Conservation (phyloP, 2,797 vertebrate genomes). For the Gymnothorax reevesii region DNA sequence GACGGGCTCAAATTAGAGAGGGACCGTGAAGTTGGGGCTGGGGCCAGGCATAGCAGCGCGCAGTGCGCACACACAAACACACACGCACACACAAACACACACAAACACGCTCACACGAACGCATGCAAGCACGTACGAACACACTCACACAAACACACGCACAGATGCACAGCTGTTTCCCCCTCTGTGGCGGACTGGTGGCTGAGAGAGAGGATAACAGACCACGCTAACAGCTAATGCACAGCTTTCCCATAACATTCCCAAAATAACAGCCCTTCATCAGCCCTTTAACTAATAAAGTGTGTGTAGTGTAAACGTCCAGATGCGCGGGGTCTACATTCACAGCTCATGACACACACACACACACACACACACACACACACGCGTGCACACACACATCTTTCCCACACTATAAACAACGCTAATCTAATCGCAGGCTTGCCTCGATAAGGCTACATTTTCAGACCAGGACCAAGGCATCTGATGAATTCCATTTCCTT, state of each 20-base stretch:
- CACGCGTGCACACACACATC: not conserved
- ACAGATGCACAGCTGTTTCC: not conserved
- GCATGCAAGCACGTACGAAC: not conserved
- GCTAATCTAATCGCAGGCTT: not conserved
- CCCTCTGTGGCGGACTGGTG: too few species aligned
- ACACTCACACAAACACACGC: not conserved
- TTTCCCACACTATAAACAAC: not conserved
- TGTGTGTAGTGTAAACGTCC: too few species aligned
- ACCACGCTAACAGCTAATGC: too few species aligned
- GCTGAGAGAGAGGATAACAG: too few species aligned
- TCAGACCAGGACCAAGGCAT: not conserved
- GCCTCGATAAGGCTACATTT: constrained; percentile 6
- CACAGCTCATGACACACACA: not conserved
- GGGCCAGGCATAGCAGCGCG: not conserved
- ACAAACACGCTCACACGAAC: not conserved
- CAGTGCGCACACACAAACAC: not conserved
- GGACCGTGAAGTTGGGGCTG: not conserved
- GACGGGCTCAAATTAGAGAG: not conserved
- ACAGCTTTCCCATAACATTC: too few species aligned
- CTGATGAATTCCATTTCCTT: constrained; percentile 4
- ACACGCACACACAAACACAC: not conserved
- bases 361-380: not conserved
- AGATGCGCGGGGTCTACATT: too few species aligned
- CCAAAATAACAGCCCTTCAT: too few species aligned
- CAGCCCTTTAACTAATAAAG: too few species aligned